phyloP scores from a whole-genome alignment of 2,888 invertebrate species.

The Philhelius pedissequus region DNA sequence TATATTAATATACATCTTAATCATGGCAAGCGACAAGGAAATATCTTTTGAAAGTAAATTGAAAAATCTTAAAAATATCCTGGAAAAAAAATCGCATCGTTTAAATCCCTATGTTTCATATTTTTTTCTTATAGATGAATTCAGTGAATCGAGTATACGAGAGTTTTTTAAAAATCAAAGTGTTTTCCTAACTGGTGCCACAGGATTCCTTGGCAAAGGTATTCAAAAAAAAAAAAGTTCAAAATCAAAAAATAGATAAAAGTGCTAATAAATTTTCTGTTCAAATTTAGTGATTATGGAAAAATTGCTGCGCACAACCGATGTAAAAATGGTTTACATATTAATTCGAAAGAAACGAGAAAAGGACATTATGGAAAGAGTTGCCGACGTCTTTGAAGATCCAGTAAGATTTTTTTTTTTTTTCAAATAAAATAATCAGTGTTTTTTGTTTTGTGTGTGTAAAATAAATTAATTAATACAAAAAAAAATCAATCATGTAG shows the following conservation, averaged over 20 bases:
- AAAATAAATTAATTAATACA: neutral
- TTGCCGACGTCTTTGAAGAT: conserved; percentile 85
- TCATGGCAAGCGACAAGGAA: conserved; percentile 56
- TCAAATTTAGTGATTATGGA: conserved; percentile 80
- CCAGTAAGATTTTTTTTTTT: conserved; percentile 78
- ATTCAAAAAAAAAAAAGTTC: conserved; percentile 3
- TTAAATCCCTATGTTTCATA: neutral
- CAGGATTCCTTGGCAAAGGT: conserved; percentile 80
- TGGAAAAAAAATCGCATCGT: neutral
- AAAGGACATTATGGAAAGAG: conserved; percentile 83
- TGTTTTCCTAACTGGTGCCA: conserved; percentile 82
- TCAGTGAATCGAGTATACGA: conserved; percentile 77
- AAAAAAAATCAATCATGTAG: conserved; percentile 52
- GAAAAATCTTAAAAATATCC: neutral
- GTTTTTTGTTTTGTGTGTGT: neutral
- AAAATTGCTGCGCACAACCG: conserved; percentile 82
- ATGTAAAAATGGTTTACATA: conserved; percentile 81
- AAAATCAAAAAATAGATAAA: neutral
- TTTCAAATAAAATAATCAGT: neutral
- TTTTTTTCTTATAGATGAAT: conserved; percentile 44
- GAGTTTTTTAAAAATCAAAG: conserved; percentile 82
- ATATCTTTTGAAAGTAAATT: conserved; percentile 54
- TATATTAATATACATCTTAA: no score
- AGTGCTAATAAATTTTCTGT: conserved; percentile 13
- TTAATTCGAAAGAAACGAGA: conserved; percentile 82